Evolutionary conservation across 2,797 vertebrate genomes (phyloP).

Genomic region (Coregonus ussuriensis): DNA sequence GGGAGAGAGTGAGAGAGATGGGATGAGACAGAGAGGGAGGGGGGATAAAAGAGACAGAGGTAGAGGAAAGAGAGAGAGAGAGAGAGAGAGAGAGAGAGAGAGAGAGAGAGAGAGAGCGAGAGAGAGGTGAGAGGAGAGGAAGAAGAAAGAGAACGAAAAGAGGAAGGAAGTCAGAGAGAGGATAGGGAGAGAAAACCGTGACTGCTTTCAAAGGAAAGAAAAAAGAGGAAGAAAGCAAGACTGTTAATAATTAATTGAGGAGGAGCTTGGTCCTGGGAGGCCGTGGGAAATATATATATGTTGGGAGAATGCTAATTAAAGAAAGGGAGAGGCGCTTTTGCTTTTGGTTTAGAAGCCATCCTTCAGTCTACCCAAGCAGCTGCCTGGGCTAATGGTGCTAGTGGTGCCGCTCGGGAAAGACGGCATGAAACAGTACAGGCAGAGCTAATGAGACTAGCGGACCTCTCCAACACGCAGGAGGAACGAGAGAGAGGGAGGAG

Average conservation of each 20-base stretch:
- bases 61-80: background rate
- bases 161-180: background rate
- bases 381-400: conserved; percentile 80
- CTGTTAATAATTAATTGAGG: conserved; percentile 16
- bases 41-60: too few relatives aligned
- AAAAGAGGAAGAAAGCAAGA: conserved; percentile 1
- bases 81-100: background rate
- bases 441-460: conserved; percentile 85
- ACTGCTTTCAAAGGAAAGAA: conserved; percentile 20
- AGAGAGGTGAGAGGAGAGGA: background rate
- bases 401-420: conserved; percentile 77
- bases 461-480: conserved; percentile 61
- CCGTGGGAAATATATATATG: conserved; percentile 73
- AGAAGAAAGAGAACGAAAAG: background rate
- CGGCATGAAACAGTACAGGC: conserved; percentile 75
- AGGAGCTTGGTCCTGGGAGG: conserved; percentile 70
- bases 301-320: conserved; percentile 75
- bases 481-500: conserved; percentile 37
- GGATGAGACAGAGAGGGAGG: background rate
- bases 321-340: conserved; percentile 51
- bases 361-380: conserved; percentile 74
- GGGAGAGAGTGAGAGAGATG: background rate
- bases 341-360: conserved; percentile 69
- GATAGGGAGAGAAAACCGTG: background rate
- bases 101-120: background rate